Evolutionary conservation across 1,140 invertebrate genomes (phyloP).

Genomic region (Listronotus oregonensis): DNA sequence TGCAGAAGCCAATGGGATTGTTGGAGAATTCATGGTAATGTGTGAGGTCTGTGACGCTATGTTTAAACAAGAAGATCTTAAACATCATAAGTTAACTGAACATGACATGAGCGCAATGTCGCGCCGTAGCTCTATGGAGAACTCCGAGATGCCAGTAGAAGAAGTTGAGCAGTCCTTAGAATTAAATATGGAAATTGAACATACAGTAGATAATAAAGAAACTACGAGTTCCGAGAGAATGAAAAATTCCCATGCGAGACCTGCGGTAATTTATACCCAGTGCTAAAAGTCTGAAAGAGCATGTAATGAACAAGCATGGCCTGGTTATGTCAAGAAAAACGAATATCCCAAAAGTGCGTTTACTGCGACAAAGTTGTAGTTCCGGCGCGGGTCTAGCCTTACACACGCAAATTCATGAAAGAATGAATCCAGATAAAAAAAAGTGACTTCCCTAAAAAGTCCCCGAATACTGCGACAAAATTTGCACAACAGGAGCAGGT

Average conservation of each 20-base stretch:
- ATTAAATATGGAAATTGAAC: constrained; percentile 12
- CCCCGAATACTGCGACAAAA: constrained; percentile 46
- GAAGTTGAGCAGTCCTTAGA: not conserved
- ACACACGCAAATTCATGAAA: constrained; percentile 46
- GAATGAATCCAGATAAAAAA: constrained; percentile 20
- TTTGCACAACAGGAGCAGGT: constrained; percentile 42
- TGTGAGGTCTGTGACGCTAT: constrained; percentile 47
- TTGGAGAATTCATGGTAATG: constrained; percentile 16
- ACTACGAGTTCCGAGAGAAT: not conserved
- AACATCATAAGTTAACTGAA: constrained; percentile 41
- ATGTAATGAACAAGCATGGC: constrained; percentile 43
- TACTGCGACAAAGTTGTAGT: constrained; percentile 45
- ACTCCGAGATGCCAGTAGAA: not conserved
- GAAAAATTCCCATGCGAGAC: constrained; percentile 41
- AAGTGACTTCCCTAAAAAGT: constrained; percentile 44
- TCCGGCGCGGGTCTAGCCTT: constrained; percentile 41
- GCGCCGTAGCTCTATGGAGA: constrained; percentile 14
- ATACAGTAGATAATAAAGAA: not conserved
- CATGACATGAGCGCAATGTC: constrained; percentile 10
- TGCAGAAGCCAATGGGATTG: constrained; percentile 10
- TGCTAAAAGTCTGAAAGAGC: constrained; percentile 45
- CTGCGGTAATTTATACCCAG: constrained; percentile 45
- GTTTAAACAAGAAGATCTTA: constrained; percentile 44
- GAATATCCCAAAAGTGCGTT: constrained; percentile 45
- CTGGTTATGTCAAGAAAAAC: constrained; percentile 9